Conservation (phyloP, 2,797 vertebrate species). For the Mionectes olivaceus region DNA sequence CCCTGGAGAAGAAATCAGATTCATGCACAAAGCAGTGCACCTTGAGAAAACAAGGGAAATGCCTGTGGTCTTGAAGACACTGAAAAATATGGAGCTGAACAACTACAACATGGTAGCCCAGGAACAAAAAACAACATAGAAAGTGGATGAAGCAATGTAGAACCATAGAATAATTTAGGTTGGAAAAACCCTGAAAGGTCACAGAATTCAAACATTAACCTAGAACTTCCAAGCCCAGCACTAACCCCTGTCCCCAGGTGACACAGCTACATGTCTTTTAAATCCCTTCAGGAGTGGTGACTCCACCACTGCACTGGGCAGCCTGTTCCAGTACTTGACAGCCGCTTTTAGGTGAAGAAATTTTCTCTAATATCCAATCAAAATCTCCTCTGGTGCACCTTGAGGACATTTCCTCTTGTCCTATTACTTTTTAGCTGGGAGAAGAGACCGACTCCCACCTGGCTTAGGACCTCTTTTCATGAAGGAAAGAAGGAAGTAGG, state of each 20-base stretch:
- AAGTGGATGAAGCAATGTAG: neutral
- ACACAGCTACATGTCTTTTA: neutral
- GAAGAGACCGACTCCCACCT: neutral
- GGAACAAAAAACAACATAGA: neutral
- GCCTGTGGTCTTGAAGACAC: neutral
- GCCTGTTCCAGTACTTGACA: neutral
- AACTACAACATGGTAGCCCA: neutral
- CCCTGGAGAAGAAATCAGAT: neutral
- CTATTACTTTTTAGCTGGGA: neutral
- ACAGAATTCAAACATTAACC: accelerated
- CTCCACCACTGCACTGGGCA: neutral
- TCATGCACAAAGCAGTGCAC: neutral
- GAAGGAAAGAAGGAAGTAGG: neutral
- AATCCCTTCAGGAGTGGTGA: neutral
- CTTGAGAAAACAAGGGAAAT: neutral
- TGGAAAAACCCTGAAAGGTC: neutral
- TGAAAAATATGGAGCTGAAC: neutral
- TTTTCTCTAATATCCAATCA: neutral
- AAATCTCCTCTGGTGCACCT: neutral
- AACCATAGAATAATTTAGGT: neutral
- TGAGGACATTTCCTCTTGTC: neutral
- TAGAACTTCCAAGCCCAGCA: neutral
- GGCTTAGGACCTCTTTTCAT: neutral
- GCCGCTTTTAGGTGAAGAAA: neutral
- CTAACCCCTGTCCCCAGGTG: neutral